phyloP scores from a whole-genome alignment of 2,113 vertebrate genomes.

The Ailurus styani region DNA sequence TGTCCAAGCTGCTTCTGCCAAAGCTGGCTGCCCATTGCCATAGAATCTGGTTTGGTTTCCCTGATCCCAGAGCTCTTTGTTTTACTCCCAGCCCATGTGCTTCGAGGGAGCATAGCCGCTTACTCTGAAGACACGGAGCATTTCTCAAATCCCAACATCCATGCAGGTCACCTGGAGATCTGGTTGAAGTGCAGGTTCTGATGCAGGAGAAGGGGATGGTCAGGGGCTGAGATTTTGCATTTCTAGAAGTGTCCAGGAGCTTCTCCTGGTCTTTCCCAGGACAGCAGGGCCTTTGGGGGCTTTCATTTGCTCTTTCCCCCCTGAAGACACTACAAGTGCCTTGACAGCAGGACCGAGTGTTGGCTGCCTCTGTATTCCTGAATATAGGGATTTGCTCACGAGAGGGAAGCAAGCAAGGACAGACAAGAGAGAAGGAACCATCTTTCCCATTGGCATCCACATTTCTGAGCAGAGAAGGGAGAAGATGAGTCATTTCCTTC shows the following conservation, averaged over 20 bases:
- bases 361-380: not conserved
- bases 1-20: not conserved
- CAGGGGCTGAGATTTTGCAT: too few relatives aligned
- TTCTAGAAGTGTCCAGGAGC: not conserved
- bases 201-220: not conserved
- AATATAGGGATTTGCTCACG: not conserved
- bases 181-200: not conserved
- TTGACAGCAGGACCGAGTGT: too few relatives aligned
- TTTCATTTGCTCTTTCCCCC: not conserved
- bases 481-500: not conserved
- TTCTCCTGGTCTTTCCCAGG: not conserved
- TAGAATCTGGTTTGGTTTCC: not conserved
- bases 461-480: not conserved
- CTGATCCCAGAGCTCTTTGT: not conserved
- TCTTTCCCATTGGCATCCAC: not conserved
- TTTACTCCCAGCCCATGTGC: not conserved
- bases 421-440: not conserved
- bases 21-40: not conserved
- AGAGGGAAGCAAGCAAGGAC: not conserved
- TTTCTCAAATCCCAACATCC: not conserved
- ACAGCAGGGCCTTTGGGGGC: fast-evolving
- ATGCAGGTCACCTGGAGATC: not conserved
- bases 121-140: not conserved
- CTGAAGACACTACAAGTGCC: not conserved
- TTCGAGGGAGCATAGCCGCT: not conserved